A percentile compares a stretch with the other conserved stretches of the same genome.
These are phyloP conservation scores for Torymus tubicola DNA, from an alignment of 2,888 invertebrate species.

Conservation along the genomic window DNA sequence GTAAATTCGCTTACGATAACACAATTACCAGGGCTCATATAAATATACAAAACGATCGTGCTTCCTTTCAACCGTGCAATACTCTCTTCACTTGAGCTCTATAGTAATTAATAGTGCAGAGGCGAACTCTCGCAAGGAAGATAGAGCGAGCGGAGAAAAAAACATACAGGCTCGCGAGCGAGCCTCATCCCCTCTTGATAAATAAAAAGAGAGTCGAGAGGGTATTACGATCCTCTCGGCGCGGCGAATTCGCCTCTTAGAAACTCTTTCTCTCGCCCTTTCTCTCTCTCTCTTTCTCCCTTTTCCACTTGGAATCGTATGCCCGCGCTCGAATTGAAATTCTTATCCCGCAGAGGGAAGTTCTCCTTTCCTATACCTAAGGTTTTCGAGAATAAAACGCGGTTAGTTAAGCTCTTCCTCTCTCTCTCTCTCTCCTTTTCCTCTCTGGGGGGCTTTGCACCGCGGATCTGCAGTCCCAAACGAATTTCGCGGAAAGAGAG, in stretches of 20 bases:
- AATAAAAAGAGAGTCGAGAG: slow-evolving; percentile 16
- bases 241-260: slow-evolving; percentile 19
- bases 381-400: slow-evolving; percentile 37
- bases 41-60: no score
- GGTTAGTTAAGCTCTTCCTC: slow-evolving; percentile 23
- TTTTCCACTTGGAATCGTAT: not conserved
- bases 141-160: not conserved
- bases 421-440: not conserved
- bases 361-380: slow-evolving; percentile 16
- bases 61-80: no score
- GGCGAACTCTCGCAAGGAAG: not conserved
- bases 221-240: slow-evolving; percentile 20
- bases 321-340: slow-evolving; percentile 39
- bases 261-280: slow-evolving; percentile 3
- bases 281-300: no score
- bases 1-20: no score
- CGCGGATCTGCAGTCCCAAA: slow-evolving; percentile 7
- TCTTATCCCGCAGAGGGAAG: slow-evolving; percentile 28
- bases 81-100: no score
- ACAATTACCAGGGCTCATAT: no score
- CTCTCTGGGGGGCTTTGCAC: not conserved
- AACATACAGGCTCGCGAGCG: no score
- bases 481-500: slow-evolving; percentile 11
- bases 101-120: not conserved
- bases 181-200: not conserved